Evolutionary conservation across 2,888 invertebrate genomes (phyloP).

Genomic region (Alsophila aescularia): DNA sequence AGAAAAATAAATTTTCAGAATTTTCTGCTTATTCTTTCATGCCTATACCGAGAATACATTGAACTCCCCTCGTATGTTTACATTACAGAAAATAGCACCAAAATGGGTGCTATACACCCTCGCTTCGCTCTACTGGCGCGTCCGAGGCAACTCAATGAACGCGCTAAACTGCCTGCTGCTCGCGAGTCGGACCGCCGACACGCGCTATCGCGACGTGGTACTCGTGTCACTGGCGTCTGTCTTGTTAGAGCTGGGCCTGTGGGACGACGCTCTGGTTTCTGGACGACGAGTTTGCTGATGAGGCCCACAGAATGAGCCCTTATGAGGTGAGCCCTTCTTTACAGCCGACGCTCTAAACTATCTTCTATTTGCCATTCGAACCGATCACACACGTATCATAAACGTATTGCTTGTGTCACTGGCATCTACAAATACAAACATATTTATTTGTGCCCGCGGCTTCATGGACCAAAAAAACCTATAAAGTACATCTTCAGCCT

Average conservation of each 20-base stretch:
- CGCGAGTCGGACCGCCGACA: constrained; percentile 71
- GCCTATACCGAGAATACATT: too few relatives aligned
- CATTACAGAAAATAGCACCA: constrained; percentile 87
- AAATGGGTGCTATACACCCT: constrained; percentile 89
- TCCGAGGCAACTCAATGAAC: constrained; percentile 87
- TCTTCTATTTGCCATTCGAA: too few relatives aligned
- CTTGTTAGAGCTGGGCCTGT: constrained; percentile 86
- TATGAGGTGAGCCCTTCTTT: constrained; percentile 82
- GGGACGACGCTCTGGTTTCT: constrained; percentile 87
- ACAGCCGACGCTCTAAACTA: too few relatives aligned
- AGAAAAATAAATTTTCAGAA: too few relatives aligned
- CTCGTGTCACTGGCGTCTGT: constrained; percentile 89
- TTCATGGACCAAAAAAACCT: too few relatives aligned
- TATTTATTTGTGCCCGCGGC: too few relatives aligned
- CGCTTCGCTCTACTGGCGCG: constrained; percentile 91
- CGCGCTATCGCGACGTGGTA: constrained; percentile 87
- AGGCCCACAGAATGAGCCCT: constrained; percentile 85
- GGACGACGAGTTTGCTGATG: constrained; percentile 84
- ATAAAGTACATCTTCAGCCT: too few relatives aligned
- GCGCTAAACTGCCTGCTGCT: constrained; percentile 88
- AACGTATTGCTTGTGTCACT: too few relatives aligned
- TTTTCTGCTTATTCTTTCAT: too few relatives aligned
- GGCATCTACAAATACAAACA: too few relatives aligned
- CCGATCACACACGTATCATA: too few relatives aligned
- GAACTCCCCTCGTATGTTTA: too few relatives aligned